Conservation (phyloP, 2,113 vertebrate species). For the Hyaena hyaena region DNA sequence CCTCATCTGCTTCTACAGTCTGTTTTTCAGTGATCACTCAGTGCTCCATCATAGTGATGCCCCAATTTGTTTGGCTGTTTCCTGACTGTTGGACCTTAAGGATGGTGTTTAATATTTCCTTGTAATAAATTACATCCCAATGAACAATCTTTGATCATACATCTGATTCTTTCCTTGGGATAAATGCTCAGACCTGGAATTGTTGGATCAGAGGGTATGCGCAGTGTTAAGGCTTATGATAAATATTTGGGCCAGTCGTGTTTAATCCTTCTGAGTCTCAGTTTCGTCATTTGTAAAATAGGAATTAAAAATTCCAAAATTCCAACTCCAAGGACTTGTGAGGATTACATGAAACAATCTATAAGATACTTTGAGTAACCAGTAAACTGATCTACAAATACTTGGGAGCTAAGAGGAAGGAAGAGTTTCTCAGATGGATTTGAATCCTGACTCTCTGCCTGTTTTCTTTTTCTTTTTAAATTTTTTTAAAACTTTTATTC, state of each 20-base stretch:
- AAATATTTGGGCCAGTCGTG: constrained; percentile 33
- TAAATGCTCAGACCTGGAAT: not conserved
- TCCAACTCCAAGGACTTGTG: not conserved
- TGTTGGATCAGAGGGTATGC: not conserved
- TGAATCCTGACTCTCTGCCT: not conserved
- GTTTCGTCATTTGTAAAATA: constrained; percentile 44
- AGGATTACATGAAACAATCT: constrained; percentile 17
- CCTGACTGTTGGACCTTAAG: not conserved
- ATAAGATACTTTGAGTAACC: not conserved
- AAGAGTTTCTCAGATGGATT: not conserved
- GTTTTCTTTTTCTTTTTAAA: not conserved
- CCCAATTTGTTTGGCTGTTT: not conserved
- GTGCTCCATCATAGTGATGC: not conserved
- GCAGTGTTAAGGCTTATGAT: not conserved
- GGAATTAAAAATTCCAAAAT: constrained; percentile 55
- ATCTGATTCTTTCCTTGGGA: not conserved
- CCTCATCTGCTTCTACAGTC: not conserved
- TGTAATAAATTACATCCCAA: not conserved
- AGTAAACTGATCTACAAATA: not conserved
- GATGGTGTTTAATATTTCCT: not conserved
- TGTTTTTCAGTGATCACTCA: not conserved
- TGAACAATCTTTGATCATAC: not conserved
- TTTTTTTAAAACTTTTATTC: too few relatives aligned
- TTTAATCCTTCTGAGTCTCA: constrained; percentile 13
- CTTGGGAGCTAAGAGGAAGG: not conserved